Base-by-base conservation (phyloP, 2,113 vertebrate genomes). In the Sinocyclocheilus anshuiensis region DNA sequence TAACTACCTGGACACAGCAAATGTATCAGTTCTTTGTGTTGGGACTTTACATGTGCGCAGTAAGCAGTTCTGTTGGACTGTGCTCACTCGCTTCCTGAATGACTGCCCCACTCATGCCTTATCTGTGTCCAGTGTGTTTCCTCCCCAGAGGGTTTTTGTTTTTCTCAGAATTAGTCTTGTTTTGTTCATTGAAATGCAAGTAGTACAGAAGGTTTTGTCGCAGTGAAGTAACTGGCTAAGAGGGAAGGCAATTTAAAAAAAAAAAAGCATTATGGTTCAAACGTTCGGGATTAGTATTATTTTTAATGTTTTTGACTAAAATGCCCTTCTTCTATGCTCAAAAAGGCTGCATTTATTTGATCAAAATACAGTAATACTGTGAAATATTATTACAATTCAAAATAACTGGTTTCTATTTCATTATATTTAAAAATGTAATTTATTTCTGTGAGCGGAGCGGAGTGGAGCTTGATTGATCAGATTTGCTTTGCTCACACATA, bases 101-200 rank as follows among this genome's bases (percentile, higher is more conserved):
- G 22, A 69, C 75, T 16, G 0, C 72, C 67, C 83, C 88, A 88
- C 63, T 61, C n/a, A 74, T 74, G 59, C 81, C 89, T 92, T 91
- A 90, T 92, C 90, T 91, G 20, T 36, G 71, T 69, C 77, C 57
- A 84, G 42, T 76, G 75, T 33, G 85, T 89, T 92, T 93, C 92
- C 93, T 93, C 88, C 84, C 89, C 6, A 42, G 87, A 86, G 89
- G 65, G 33, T 57, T 83, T 72, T 83, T 84, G 87, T 86, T 86
- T 84, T 79, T 84, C 87, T 84, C 85, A 69, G 85, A 79, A 81
- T 75, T 81, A 24, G 53, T 74, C 82, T 87, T 84, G 63, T 61
- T 85, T 88, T 81, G 67, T 80, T 55, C 67, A 59, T 88, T 69
- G 71, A 36, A 59, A 78, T 69, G 63, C 45, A 15, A 12, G 22